Base-by-base conservation (phyloP, 1,140 invertebrate genomes). In the Ganaspis sp. region DNA sequence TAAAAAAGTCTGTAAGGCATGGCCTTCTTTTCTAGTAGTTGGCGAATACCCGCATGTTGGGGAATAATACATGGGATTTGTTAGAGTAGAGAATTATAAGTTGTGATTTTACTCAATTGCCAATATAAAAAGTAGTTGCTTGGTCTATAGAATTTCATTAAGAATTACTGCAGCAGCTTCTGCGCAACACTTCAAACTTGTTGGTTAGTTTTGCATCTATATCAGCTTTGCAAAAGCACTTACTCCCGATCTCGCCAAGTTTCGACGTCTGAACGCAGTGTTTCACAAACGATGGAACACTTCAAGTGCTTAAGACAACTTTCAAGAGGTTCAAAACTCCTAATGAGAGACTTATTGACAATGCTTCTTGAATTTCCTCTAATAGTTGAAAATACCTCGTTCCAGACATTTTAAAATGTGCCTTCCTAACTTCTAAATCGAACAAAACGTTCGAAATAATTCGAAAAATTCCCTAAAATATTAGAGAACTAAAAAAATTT, bases 201-300 rank as follows among this genome's bases (percentile, higher is more conserved):
- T 29, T 64, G 58, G 58, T 64, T 64, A 8, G 58, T 64, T 49
- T 49, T 64, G 58, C 26, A 64, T 64, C 58, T 64, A 29, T 15
- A 29, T 64, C 23, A 64, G 58, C 23, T 64, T 29, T 64, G 11
- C 58, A n/a, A n/a, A 64, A 26, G 26, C 23, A 64, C 58, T 64
- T 64, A 64, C 58, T 64, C 58, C 9, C 58, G 58, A 64, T 64
- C 26, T 64, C 23, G 11, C 58, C 58, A 64, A 64, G 58, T 64
- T 64, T 64, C 58, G 58, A 64, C 58, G 58, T 64, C 58, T 64
- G 58, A 29, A 64, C 23, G 15, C 58, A 64, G 12, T 64, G 58
- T 64, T 64, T 29, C 23, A 64, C 9, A 64, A 64, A 64, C 58
- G 58, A 64, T 29, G 58, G 23, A 64, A 34, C 58, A 64, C 26